These are phyloP conservation scores for Cyanoderma ruficeps DNA, from an alignment of 2,113 vertebrate genomes.

Conservation along the genomic window DNA sequence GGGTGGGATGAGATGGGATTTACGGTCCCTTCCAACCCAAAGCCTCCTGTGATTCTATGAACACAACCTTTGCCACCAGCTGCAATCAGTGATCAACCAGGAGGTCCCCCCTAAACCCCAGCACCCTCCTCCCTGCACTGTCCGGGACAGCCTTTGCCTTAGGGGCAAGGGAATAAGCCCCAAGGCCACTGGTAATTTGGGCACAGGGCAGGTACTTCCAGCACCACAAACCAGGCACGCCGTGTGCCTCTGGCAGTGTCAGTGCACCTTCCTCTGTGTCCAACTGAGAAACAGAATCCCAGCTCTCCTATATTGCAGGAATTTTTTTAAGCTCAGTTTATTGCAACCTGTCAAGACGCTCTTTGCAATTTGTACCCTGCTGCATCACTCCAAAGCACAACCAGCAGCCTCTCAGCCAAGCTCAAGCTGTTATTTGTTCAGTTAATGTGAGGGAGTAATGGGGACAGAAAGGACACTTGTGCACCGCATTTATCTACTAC, in stretches of 20 bases:
- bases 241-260: rapidly evolving
- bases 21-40: no score
- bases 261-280: background rate
- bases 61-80: background rate
- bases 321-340: background rate
- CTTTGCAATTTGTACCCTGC: background rate
- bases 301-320: background rate
- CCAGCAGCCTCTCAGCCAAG: background rate
- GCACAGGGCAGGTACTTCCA: rapidly evolving
- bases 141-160: background rate
- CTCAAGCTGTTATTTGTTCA: background rate
- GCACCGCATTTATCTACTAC: background rate
- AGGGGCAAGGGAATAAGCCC: no score
- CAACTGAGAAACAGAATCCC: background rate
- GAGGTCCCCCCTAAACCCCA: background rate
- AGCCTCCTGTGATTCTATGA: background rate
- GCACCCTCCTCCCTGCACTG: rapidly evolving
- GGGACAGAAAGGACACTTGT: background rate
- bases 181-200: rapidly evolving
- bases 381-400: background rate
- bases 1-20: no score
- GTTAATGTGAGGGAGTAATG: background rate
- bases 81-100: rapidly evolving
- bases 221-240: rapidly evolving
- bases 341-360: background rate